phyloP scores from a whole-genome alignment of 1,140 invertebrate genomes.

The Pogonus chalceus region DNA sequence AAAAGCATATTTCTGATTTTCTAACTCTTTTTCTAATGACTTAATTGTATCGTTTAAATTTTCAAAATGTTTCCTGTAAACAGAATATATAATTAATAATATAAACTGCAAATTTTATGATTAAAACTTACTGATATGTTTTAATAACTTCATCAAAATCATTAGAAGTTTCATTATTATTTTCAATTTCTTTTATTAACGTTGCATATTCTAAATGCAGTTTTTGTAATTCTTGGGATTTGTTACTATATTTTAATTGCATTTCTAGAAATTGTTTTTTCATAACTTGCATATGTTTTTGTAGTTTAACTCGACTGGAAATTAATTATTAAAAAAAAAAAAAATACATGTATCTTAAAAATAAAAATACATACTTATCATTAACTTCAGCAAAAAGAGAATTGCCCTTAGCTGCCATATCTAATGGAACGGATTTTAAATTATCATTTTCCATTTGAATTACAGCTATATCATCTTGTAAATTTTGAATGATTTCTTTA shows the following conservation, averaged over 20 bases:
- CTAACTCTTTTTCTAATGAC: neutral
- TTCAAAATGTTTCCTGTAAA: neutral
- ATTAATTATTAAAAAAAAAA: no score
- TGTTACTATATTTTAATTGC: neutral
- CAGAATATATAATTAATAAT: neutral
- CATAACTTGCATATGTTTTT: neutral
- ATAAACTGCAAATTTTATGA: neutral
- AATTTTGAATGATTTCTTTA: slow-evolving; percentile 15
- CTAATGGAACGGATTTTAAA: slow-evolving; percentile 21
- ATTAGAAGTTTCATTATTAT: neutral
- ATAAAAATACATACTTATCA: slow-evolving; percentile 20
- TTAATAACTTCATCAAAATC: neutral
- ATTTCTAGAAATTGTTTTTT: neutral
- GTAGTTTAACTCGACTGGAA: neutral
- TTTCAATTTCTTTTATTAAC: neutral
- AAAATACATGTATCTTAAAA: neutral
- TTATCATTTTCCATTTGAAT: slow-evolving; percentile 19
- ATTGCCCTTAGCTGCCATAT: slow-evolving; percentile 23
- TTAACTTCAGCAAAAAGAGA: slow-evolving; percentile 29
- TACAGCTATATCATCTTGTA: slow-evolving; percentile 22
- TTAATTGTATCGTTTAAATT: neutral
- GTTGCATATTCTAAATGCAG: neutral
- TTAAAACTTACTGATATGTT: slow-evolving; percentile 1
- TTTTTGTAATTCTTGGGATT: neutral
- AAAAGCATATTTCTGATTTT: neutral